These are phyloP conservation scores for Molorchus minor DNA, from an alignment of 2,888 invertebrate species.

Conservation along the genomic window DNA sequence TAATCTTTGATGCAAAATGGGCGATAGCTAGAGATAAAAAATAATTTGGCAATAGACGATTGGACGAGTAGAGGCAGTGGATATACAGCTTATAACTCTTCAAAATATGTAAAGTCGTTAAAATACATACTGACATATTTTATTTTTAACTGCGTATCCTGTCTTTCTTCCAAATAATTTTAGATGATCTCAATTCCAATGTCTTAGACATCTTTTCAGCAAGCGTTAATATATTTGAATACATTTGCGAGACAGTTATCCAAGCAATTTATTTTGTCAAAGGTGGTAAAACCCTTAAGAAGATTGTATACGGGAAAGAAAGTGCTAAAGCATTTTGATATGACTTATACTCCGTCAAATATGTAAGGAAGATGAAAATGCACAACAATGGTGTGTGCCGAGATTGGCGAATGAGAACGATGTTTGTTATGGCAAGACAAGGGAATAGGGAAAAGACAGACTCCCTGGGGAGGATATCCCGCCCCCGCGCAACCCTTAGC, in stretches of 20 bases:
- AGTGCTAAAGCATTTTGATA: slow-evolving; percentile 52
- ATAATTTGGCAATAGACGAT: no score
- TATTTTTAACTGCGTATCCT: no score
- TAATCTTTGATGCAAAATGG: no score
- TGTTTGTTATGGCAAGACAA: slow-evolving; percentile 62
- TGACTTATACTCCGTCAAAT: slow-evolving; percentile 34
- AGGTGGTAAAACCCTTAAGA: slow-evolving; percentile 36
- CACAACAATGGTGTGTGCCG: slow-evolving; percentile 55
- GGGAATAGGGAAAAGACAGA: slow-evolving; percentile 69
- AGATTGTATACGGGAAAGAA: slow-evolving; percentile 49
- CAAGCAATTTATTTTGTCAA: slow-evolving; percentile 34
- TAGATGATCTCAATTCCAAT: no score
- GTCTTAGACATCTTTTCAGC: no score
- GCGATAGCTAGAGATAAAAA: no score
- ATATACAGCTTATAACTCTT: no score
- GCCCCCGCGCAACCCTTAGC: slow-evolving; percentile 56
- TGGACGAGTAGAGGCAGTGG: no score
- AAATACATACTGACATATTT: no score
- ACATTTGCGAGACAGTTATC: slow-evolving; percentile 8
- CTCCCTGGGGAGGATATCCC: slow-evolving; percentile 66
- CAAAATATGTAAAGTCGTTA: no score
- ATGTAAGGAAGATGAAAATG: slow-evolving; percentile 51
- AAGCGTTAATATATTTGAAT: no score
- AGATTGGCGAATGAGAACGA: slow-evolving; percentile 59
- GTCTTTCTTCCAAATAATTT: no score